phyloP scores from a whole-genome alignment of 2,113 vertebrate species.

The Bos indicus region DNA sequence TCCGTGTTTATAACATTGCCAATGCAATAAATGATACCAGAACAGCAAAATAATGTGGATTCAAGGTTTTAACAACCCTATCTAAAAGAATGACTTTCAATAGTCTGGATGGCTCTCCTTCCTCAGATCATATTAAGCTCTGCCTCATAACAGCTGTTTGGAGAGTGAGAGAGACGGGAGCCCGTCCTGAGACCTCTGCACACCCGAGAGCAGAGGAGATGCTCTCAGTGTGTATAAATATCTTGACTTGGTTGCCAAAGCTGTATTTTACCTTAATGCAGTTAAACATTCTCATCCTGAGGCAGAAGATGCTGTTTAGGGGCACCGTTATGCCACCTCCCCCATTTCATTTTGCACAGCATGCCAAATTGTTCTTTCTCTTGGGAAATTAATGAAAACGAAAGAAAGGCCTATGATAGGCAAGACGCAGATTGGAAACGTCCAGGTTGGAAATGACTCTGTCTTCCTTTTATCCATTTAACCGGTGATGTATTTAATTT shows the following conservation, averaged over 20 bases:
- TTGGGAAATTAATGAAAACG: slow-evolving; percentile 76
- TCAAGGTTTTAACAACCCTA: background rate
- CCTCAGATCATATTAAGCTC: background rate
- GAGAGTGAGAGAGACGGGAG: background rate
- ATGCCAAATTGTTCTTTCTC: slow-evolving; percentile 60
- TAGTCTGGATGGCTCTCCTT: background rate
- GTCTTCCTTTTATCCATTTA: slow-evolving; percentile 60
- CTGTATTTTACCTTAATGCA: slow-evolving; percentile 38
- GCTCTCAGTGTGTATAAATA: background rate
- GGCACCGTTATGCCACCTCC: slow-evolving; percentile 32
- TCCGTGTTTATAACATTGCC: background rate
- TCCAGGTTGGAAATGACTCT: slow-evolving; percentile 63
- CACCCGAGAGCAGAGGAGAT: background rate
- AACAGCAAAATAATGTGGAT: background rate
- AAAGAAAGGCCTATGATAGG: slow-evolving; percentile 45
- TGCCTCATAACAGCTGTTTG: background rate
- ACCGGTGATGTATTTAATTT: slow-evolving; percentile 75
- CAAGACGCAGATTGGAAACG: slow-evolving; percentile 70
- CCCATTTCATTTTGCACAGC: slow-evolving; percentile 47
- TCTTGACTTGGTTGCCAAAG: slow-evolving; percentile 4
- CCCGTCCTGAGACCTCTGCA: background rate
- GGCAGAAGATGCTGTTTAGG: slow-evolving; percentile 65
- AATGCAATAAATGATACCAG: background rate
- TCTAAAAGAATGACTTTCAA: background rate
- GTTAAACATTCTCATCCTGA: slow-evolving; percentile 62